Evolutionary conservation across 64 coral and sea anemone species (phyloP).

Genomic region (Hydrozoanthus tunicans): DNA sequence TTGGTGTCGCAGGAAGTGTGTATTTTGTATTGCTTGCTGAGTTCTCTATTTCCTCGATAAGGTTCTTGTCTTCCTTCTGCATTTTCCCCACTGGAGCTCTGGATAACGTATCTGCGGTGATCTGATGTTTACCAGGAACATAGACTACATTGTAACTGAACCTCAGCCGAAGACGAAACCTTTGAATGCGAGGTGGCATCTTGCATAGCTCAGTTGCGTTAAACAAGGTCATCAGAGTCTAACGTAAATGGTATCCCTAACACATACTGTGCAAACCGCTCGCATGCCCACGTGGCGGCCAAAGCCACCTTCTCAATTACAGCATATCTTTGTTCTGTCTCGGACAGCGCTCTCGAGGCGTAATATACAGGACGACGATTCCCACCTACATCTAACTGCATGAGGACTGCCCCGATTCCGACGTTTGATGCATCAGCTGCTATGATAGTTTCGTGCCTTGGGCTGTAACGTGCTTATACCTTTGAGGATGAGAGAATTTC

Average conservation of each 20-base stretch:
- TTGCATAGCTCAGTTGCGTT: constrained; percentile 37
- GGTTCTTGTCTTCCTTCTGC: background rate
- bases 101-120: background rate
- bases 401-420: background rate
- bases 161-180: constrained; percentile 35
- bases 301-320: constrained; percentile 13
- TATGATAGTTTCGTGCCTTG: background rate
- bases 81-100: constrained; percentile 10
- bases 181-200: constrained; percentile 50
- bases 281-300: background rate
- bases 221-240: background rate
- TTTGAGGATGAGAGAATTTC: constrained; percentile 13
- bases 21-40: background rate
- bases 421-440: background rate
- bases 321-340: constrained; percentile 27
- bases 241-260: constrained; percentile 25
- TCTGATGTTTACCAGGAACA: constrained; percentile 47
- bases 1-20: constrained; percentile 19
- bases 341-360: no score
- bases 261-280: constrained; percentile 41
- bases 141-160: constrained; percentile 43
- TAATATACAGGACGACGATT: background rate
- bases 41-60: background rate
- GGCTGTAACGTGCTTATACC: constrained; percentile 1
- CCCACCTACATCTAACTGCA: no score